These are phyloP conservation scores for Beroe ovata DNA, from an alignment of 37 sponge, comb jelly and placozoan species.

Conservation along the genomic window DNA sequence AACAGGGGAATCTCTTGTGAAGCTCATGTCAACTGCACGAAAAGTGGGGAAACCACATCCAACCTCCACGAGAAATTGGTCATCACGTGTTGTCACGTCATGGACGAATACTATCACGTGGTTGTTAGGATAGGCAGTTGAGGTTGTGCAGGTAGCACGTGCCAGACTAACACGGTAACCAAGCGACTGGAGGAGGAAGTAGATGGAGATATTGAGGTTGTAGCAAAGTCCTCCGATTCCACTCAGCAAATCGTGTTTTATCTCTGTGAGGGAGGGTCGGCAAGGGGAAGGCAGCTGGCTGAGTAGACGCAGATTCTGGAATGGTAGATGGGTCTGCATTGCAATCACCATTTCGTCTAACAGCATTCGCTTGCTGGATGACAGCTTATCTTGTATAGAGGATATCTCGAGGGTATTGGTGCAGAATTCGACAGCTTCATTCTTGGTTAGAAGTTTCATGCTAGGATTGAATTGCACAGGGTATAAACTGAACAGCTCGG, in stretches of 20 bases:
- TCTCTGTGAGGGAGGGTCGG: conserved; percentile 63
- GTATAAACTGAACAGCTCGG: too few relatives aligned
- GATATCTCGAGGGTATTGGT: not conserved
- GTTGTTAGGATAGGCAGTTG: conserved; percentile 8
- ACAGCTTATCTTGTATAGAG: not conserved
- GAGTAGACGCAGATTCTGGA: not conserved
- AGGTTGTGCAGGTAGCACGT: not conserved
- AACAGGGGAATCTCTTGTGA: conserved; percentile 69
- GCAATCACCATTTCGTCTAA: not conserved
- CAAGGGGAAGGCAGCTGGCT: not conserved
- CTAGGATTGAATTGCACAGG: too few relatives aligned
- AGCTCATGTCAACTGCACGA: conserved; percentile 70
- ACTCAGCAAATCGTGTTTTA: conserved; percentile 61
- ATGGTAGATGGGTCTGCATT: not conserved
- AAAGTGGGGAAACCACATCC: conserved; percentile 70
- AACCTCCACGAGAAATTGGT: conserved; percentile 67
- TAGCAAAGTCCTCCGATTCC: conserved; percentile 74
- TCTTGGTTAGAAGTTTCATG: not conserved
- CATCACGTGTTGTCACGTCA: conserved; percentile 2
- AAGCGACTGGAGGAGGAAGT: conserved; percentile 68
- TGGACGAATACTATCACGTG: conserved; percentile 59
- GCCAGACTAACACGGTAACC: conserved; percentile 48
- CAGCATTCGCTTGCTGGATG: not conserved
- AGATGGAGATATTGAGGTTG: conserved; percentile 67
- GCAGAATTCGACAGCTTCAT: not conserved